Base-by-base conservation (phyloP, 2,113 vertebrate genomes). In the Lophotis ruficrista region DNA sequence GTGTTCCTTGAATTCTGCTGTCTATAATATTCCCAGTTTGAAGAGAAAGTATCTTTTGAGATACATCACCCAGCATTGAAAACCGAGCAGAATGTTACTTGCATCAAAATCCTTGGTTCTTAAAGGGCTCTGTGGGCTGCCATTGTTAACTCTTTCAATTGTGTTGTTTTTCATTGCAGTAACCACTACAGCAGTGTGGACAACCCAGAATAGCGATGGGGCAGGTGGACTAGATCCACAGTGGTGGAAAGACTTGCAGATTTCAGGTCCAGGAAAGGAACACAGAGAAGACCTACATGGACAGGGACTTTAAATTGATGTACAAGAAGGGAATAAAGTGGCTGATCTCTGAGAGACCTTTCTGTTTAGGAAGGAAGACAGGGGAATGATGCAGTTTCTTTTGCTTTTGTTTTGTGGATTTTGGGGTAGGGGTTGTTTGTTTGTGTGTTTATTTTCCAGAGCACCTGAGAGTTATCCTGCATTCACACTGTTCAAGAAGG, bases 161-260 rank as follows among this genome's bases (percentile, higher is more conserved):
- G 79, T 97, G 92, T 97, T 95, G 90, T 96, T 96, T 96, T 95
- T 96, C 89, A 96, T 96, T 96, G 94, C 96, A 96, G 96, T 96
- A 96, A 96, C 94, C 65, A 76, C 95, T 96, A 95, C 96, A 96
- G 83, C 96, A 94, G 28, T 96, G 81, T 94, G 96, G 96, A 96
- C 95, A 96, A 87, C 91, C 94, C 96, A 96, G 78, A 97, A 96
- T 96, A 96, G 96, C 95, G 38, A 96, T 96, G 93, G 90, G 95
- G 94, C 94, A 94, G 94, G 96, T 96, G 95, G 92, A 92, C 62
- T 97, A 96, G 96, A 94, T 96, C 83, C 96, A 95, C 95, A 94
- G 80, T 96, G 95, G 94, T 97, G 96, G 61, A 95, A 91, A 96
- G 70, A 94, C 93, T 96, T 96, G 81, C 89, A 95, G 66, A 91